Base-by-base conservation (phyloP, 1,140 invertebrate species). In the Drosophila ogumai region DNA sequence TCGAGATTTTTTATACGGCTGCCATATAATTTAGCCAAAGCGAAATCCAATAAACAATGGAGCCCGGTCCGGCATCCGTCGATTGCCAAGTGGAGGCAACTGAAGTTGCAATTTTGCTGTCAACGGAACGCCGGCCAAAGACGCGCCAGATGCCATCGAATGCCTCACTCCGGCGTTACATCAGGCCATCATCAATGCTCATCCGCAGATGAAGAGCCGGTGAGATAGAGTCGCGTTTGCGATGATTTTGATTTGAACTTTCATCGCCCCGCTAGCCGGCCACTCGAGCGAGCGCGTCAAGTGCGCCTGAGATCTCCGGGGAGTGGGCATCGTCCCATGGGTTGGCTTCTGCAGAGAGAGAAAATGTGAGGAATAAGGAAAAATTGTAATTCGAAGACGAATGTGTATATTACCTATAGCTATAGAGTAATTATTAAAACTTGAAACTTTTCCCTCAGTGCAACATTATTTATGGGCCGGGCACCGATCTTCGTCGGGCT, bases 91-190 rank as follows among this genome's bases (percentile, higher is more conserved):
- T 59, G 63, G 38, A 44, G 77, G 49, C 68, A 78, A 84, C 81
- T 87, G 84, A 87, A 87, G 84, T 88, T 87, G 84, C 84, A 87
- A 87, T 87, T 87, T 87, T 87, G 84, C 86, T 87, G 84, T 87
- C 84, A 87, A 80, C 84, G 56, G 67, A 78, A 81, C 61, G 57
- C 66, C 73, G 69, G 65, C 50, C 65, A 13, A 50, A 75, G 64
- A 79, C 64, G 71, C 75, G 71, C 75, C 59, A 84, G 82, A 72
- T 82, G 82, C 82, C 82, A 87, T 88, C 84, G 88, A 84, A 88
- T 80, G 77, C 76, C 88, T 82, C 44, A 82, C 13, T 25, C 13
- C 52, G 47, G 66, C 66, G 75, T 75, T 71, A 81, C 71, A 79
- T 58, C 73, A 50, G 47, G 52, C 68, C 50, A 17, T 58, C 15